phyloP scores from a whole-genome alignment of 2,888 invertebrate species.

The Celastrina argiolus region DNA sequence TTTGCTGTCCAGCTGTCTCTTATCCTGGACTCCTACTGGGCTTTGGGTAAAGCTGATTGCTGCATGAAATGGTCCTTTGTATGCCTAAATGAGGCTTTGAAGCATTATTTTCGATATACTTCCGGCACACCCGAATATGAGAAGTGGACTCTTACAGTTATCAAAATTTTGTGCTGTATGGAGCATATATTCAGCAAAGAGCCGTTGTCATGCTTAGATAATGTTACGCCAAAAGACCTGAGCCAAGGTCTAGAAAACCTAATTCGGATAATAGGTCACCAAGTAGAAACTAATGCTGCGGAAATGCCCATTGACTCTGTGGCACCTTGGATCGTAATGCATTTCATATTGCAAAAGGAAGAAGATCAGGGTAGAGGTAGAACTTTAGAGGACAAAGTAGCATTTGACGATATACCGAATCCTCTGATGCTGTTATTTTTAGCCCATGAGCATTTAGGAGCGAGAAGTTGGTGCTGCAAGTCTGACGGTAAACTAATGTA shows the following conservation, averaged over 20 bases:
- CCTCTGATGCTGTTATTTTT: constrained; percentile 87
- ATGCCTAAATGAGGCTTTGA: constrained; percentile 85
- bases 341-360: constrained; percentile 86
- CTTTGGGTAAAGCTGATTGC: constrained; percentile 77
- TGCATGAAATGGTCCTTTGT: constrained; percentile 88
- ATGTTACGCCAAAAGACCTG: constrained; percentile 77
- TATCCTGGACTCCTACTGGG: constrained; percentile 82
- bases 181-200: constrained; percentile 66
- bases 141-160: constrained; percentile 65
- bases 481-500: constrained; percentile 87
- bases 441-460: constrained; percentile 90
- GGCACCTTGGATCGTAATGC: constrained; percentile 89
- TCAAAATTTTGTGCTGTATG: constrained; percentile 66
- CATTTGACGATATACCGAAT: constrained; percentile 80
- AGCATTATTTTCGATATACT: constrained; percentile 76
- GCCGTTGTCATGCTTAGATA: constrained; percentile 69
- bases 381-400: constrained; percentile 58
- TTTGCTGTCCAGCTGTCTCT: constrained; percentile 79
- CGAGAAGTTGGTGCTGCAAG: constrained; percentile 85
- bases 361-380: constrained; percentile 82
- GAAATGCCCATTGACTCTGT: constrained; percentile 84
- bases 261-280: constrained; percentile 85
- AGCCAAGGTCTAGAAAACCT: constrained; percentile 85
- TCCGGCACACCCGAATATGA: constrained; percentile 64
- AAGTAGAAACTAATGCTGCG: constrained; percentile 84